These are phyloP conservation scores for Phengaris alcon DNA, from an alignment of 2,888 invertebrate species.

Conservation along the genomic window DNA sequence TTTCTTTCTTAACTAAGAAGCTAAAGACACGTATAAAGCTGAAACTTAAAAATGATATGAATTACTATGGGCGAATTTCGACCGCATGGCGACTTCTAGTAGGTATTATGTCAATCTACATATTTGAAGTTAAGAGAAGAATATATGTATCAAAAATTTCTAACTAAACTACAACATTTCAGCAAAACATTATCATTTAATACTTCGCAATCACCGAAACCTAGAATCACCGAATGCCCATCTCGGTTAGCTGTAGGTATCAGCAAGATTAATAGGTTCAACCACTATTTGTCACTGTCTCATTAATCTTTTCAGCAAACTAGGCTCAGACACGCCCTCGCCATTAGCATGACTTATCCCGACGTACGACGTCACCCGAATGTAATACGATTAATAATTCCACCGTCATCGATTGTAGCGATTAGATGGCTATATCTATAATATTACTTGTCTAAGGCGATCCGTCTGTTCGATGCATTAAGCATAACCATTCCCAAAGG, in stretches of 20 bases:
- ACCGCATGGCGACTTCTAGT: no score
- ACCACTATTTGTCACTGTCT: constrained; percentile 32
- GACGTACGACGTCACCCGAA: constrained; percentile 25
- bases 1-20: no score
- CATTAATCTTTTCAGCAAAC: constrained; percentile 36
- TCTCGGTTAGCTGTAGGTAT: constrained; percentile 9
- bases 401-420: constrained; percentile 8
- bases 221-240: constrained; percentile 21
- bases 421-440: not conserved
- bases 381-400: constrained; percentile 27
- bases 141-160: no score
- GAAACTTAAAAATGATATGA: no score
- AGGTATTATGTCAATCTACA: no score
- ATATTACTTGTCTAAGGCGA: not conserved
- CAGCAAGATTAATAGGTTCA: constrained; percentile 17
- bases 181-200: not conserved
- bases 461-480: not conserved
- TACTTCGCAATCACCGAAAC: not conserved
- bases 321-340: constrained; percentile 32
- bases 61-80: no score
- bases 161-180: not conserved
- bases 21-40: no score
- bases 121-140: no score
- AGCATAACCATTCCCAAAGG: no score
- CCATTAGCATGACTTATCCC: constrained; percentile 32